phyloP scores from a whole-genome alignment of 1,140 invertebrate genomes.

The Lycorma delicatula region DNA sequence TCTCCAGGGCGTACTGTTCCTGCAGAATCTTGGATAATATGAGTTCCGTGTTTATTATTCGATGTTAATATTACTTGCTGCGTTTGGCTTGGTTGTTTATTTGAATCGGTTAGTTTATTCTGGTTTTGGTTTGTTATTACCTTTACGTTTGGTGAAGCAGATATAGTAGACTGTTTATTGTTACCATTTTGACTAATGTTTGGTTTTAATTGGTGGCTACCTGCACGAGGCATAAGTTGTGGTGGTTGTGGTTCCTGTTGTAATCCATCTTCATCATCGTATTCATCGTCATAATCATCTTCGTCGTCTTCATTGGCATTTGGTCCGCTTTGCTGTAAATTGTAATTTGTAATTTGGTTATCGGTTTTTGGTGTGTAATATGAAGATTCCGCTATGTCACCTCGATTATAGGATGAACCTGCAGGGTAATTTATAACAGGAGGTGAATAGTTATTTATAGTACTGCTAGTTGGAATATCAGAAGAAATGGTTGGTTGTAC shows the following conservation, averaged over 20 bases:
- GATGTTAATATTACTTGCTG: slow-evolving; percentile 30
- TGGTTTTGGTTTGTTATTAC: not conserved
- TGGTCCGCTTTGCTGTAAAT: not conserved
- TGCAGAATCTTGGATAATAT: slow-evolving; percentile 34
- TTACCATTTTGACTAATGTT: slow-evolving; percentile 2
- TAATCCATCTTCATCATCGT: slow-evolving; percentile 45
- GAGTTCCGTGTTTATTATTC: slow-evolving; percentile 34
- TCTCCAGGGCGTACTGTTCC: slow-evolving; percentile 36
- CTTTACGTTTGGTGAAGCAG: not conserved
- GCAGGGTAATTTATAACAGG: not conserved
- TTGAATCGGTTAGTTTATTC: not conserved
- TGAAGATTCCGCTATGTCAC: not conserved
- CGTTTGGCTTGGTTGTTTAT: slow-evolving; percentile 26
- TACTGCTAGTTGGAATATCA: not conserved
- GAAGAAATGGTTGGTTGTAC: too few species aligned
- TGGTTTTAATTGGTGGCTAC: too few species aligned
- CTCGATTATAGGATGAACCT: too few species aligned
- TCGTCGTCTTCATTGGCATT: slow-evolving; percentile 41
- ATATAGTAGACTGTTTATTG: not conserved
- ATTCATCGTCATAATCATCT: slow-evolving; percentile 42
- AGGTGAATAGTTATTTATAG: too few species aligned
- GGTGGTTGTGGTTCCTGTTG: slow-evolving; percentile 35
- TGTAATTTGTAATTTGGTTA: not conserved
- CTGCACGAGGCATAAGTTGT: slow-evolving; percentile 9
- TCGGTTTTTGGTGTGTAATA: not conserved